Conservation (phyloP, 92 coral and sea anemone genomes). For the Paramuricea clavata region DNA sequence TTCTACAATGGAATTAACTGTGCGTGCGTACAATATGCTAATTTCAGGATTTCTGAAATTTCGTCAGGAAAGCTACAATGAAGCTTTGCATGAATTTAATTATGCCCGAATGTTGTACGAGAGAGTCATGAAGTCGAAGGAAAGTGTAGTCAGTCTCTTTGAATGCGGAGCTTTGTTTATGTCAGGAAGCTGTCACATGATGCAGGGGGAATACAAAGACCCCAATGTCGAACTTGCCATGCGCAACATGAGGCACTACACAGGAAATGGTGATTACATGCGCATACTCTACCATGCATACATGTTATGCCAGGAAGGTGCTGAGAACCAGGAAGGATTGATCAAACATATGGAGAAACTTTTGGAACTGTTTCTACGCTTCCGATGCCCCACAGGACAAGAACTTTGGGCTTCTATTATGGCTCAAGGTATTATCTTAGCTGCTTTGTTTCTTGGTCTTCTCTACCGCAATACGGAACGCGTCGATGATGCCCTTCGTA, state of each 20-base stretch:
- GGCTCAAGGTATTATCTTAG: conserved; percentile 23
- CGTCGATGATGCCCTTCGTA: conserved; percentile 31
- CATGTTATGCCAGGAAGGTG: not conserved
- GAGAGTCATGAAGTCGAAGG: conserved; percentile 14
- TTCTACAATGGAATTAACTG: not conserved
- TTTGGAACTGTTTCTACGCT: conserved; percentile 21
- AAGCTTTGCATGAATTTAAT: conserved; percentile 14
- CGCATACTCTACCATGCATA: conserved; percentile 30
- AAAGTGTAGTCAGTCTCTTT: not conserved
- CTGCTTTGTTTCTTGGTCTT: conserved; percentile 26
- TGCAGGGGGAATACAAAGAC: not conserved
- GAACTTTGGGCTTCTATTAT: conserved; percentile 33
- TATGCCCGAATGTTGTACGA: conserved; percentile 10
- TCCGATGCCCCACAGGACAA: conserved; percentile 27
- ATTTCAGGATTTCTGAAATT: conserved; percentile 3
- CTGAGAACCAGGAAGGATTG: not conserved
- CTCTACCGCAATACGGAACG: conserved; percentile 4
- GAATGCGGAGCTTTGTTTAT: not conserved
- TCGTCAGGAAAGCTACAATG: not conserved
- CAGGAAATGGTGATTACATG: conserved; percentile 41
- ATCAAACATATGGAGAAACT: conserved; percentile 10
- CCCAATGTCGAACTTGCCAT: conserved; percentile 10
- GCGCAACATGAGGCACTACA: not conserved
- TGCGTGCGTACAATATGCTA: conserved; percentile 21
- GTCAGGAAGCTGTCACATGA: conserved; percentile 21